Evolutionary conservation across 2,113 vertebrate genomes (phyloP).

Genomic region (Macaca fascicularis): DNA sequence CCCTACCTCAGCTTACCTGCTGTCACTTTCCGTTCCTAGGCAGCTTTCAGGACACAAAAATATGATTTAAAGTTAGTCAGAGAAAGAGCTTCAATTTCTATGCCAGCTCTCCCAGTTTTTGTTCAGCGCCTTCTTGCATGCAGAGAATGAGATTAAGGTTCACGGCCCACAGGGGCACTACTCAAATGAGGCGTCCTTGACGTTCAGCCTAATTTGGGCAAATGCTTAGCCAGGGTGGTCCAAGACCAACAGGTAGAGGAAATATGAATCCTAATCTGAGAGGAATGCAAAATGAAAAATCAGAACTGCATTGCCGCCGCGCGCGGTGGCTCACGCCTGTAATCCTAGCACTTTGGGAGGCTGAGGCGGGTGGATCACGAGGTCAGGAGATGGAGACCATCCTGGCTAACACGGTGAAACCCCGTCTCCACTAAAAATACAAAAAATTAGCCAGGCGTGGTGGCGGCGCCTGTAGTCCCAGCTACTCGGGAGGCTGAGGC

Average conservation of each 20-base stretch:
- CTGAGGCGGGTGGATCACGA: no score
- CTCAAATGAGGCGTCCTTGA: background rate
- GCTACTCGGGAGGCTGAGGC: no score
- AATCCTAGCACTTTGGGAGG: no score
- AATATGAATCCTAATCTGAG: background rate
- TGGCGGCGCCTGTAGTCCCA: no score
- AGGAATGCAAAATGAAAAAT: background rate
- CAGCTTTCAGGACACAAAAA: background rate
- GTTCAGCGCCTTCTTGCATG: fast-evolving
- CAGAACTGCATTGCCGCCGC: no score
- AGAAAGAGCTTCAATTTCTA: background rate
- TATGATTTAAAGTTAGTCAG: background rate
- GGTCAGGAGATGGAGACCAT: no score
- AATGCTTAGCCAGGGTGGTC: background rate
- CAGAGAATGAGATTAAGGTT: background rate
- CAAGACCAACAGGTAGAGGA: background rate
- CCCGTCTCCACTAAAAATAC: no score
- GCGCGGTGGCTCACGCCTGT: no score
- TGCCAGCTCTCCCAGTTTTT: background rate
- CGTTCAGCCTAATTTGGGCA: background rate
- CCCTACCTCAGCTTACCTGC: background rate
- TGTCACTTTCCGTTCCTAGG: no score
- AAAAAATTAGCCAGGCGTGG: no score
- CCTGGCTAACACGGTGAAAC: no score
- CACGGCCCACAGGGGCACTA: no score